Conservation (phyloP, 2,113 vertebrate species). For the Tichodroma muraria region DNA sequence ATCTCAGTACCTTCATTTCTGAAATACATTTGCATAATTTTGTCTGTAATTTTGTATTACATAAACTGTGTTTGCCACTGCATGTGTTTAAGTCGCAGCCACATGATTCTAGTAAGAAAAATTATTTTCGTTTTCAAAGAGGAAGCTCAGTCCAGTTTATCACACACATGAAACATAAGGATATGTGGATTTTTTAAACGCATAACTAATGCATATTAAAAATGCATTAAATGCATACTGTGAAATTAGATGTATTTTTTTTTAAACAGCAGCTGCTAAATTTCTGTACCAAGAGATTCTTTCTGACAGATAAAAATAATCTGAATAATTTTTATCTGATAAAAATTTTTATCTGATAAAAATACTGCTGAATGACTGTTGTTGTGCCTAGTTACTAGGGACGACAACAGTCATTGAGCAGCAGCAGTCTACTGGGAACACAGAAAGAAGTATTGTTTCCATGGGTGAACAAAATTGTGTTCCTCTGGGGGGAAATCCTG, state of each 20-base stretch:
- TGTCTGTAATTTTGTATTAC: neutral
- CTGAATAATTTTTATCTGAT: no score
- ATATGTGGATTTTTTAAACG: neutral
- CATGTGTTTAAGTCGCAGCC: neutral
- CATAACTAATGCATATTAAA: no score
- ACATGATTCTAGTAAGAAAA: neutral
- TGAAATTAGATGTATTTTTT: neutral
- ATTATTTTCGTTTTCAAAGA: neutral
- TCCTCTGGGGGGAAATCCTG: neutral
- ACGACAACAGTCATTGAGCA: neutral
- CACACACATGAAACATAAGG: neutral
- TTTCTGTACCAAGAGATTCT: neutral
- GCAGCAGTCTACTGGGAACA: neutral
- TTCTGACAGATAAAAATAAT: neutral
- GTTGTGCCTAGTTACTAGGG: neutral
- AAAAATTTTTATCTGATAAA: no score
- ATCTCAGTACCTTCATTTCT: neutral
- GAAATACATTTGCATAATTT: neutral
- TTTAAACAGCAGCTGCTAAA: neutral
- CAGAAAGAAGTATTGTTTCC: neutral
- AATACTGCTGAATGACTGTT: no score
- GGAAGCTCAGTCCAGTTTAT: neutral
- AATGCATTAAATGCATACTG: neutral
- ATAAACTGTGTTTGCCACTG: neutral
- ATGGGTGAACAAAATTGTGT: neutral